Base-by-base conservation (phyloP, 2,888 invertebrate genomes). In the Mythimna pallens region DNA sequence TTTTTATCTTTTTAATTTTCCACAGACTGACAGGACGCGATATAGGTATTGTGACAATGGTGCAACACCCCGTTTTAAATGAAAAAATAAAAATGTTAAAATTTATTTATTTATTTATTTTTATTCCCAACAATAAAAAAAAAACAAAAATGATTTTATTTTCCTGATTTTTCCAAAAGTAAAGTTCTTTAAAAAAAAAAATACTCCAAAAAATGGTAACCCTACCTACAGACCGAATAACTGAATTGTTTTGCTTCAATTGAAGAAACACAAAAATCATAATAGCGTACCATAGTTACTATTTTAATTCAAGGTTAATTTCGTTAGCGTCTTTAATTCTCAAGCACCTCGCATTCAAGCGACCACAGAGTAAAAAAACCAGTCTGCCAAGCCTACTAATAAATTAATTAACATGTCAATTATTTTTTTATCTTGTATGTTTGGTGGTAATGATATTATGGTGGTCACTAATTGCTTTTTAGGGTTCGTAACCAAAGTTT, bases 271-370 rank as follows among this genome's bases (percentile, higher is more conserved):
- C 55, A 65, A 71, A 75, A 80, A 64, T 40, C 22, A 10, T 72
- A 74, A 69, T 59, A 78, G 59, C 73, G 66, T 70, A 57, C 78
- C 71, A 63, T 25, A 1, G 52, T 34, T 59, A 76, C 69, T 70
- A 80, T 81, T 78, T 59, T 74, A 85, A 87, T 85, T 88, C 87
- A 89, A 89, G 88, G 89, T 79, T 85, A 78, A 87, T 82, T 83
- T 76, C 57, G 78, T 89, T 85, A 84, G 69, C 72, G 74, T 78
- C 70, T 78, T 68, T 69, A 65, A 79, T 70, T 76, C 47, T 76
- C 25, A 61, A 67, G 30, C 70, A 74, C 62, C 64, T 83, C 30
- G 14, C 40, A 36, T 67, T 65, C 25, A 65, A 68, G 57, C 52
- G 73, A 9, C n/a, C 75, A 73, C 25, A 78, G n/a, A 10, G 1